Percentiles rank a stretch among this genome's conserved stretches.
Conservation (phyloP, 23 tunicate genomes). For the Diplosoma virens region DNA sequence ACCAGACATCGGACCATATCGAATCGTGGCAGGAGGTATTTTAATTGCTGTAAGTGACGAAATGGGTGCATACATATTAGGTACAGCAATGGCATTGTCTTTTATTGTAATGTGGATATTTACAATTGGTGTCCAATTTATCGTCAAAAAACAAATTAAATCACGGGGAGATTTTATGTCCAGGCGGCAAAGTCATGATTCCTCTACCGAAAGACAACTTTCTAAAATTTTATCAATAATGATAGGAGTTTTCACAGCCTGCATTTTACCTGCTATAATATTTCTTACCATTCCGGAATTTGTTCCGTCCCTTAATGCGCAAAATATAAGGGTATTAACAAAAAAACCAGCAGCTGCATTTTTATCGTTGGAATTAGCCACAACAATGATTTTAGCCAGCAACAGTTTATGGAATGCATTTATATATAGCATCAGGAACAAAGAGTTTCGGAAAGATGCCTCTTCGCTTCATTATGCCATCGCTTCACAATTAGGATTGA, state of each 20-base stretch:
- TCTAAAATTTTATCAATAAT: constrained; percentile 10
- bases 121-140: background rate
- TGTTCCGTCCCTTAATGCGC: background rate
- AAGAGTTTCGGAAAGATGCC: constrained; percentile 38
- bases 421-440: constrained; percentile 52
- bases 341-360: constrained; percentile 10
- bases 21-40: constrained; percentile 10
- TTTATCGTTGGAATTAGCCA: constrained; percentile 21
- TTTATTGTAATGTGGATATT: constrained; percentile 24
- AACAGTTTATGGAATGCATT: constrained; percentile 70
- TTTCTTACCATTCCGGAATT: background rate
- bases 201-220: background rate
- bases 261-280: constrained; percentile 39
- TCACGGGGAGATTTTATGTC: background rate
- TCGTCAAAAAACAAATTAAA: background rate
- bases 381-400: constrained; percentile 38
- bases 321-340: background rate
- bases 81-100: constrained; percentile 1
- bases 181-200: background rate
- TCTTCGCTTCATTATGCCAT: background rate
- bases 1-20: background rate
- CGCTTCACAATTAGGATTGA: background rate
- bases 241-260: constrained; percentile 33
- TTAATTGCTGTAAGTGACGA: background rate
- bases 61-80: background rate